These are phyloP conservation scores for Ceratitis capitata DNA, from an alignment of 1,140 invertebrate genomes.

Conservation along the genomic window DNA sequence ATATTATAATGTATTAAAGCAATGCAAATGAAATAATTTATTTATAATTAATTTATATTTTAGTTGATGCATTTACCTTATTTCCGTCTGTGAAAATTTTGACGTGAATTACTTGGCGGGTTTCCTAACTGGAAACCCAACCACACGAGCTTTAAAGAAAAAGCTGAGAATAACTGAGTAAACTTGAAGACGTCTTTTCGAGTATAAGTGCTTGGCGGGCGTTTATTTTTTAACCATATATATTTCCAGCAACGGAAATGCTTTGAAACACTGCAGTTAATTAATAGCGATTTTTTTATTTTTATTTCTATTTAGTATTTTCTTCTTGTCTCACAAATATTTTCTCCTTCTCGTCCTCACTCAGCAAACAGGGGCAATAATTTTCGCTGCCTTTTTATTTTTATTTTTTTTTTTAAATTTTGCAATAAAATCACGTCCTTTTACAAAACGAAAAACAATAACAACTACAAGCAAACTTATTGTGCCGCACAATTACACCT, in stretches of 20 bases:
- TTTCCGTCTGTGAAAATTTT: conserved; percentile 66
- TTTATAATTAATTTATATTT: no score
- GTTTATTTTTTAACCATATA: no score
- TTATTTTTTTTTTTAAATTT: neutral
- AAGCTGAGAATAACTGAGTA: neutral
- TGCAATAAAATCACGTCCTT: conserved; percentile 16
- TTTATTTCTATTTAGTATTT: neutral
- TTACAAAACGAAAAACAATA: neutral
- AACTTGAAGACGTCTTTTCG: no score
- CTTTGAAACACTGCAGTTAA: no score
- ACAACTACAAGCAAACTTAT: neutral
- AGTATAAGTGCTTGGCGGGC: no score
- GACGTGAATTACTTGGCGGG: conserved; percentile 57
- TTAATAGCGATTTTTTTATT: no score
- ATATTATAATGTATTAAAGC: no score
- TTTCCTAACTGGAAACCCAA: conserved; percentile 54
- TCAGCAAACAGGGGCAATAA: no score
- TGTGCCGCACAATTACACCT: conserved; percentile 19
- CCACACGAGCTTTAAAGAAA: conserved; percentile 19
- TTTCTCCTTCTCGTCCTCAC: no score
- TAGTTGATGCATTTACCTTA: conserved; percentile 64
- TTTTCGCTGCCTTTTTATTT: no score
- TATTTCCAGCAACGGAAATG: no score
- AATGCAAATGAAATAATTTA: no score
- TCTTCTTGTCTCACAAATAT: neutral